These are phyloP conservation scores for Limenitis camilla DNA, from an alignment of 2,888 invertebrate species.

Conservation along the genomic window DNA sequence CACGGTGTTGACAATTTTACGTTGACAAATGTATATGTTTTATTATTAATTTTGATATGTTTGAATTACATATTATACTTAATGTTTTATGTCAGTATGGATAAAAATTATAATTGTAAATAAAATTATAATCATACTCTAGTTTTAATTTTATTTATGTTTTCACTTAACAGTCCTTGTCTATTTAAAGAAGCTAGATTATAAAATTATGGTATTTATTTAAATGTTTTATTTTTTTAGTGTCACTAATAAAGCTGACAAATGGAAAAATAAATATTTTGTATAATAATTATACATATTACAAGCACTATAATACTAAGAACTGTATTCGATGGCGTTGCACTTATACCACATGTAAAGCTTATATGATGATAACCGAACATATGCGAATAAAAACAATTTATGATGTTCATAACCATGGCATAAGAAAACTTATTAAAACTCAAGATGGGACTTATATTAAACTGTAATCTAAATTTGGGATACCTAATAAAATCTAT, in stretches of 20 bases:
- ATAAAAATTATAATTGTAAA: too few species aligned
- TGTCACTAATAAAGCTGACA: slow-evolving; percentile 5
- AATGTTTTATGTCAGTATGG: too few species aligned
- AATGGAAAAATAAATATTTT: slow-evolving; percentile 11
- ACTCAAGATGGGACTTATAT: slow-evolving; percentile 20
- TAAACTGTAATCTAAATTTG: slow-evolving; percentile 2
- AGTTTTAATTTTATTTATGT: too few species aligned
- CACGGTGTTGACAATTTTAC: too few species aligned
- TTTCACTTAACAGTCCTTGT: too few species aligned
- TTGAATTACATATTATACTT: too few species aligned
- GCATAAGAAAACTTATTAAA: slow-evolving; percentile 6
- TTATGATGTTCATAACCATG: slow-evolving; percentile 21
- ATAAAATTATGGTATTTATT: too few species aligned
- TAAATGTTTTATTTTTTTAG: slow-evolving; percentile 2
- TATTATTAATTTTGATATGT: too few species aligned
- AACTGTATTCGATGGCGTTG: slow-evolving; percentile 30
- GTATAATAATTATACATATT: slow-evolving; percentile 19
- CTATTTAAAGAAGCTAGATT: too few species aligned
- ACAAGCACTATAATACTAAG: slow-evolving; percentile 25
- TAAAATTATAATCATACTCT: too few species aligned
- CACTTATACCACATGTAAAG: slow-evolving; percentile 34
- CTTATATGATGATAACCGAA: slow-evolving; percentile 23
- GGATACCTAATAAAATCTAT: too few species aligned
- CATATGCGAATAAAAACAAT: slow-evolving; percentile 21
- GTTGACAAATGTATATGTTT: too few species aligned